Percentiles rank a stretch among this genome's conserved stretches.
Conservation (phyloP, 1,140 invertebrate species). For the Drosophila insularis region DNA sequence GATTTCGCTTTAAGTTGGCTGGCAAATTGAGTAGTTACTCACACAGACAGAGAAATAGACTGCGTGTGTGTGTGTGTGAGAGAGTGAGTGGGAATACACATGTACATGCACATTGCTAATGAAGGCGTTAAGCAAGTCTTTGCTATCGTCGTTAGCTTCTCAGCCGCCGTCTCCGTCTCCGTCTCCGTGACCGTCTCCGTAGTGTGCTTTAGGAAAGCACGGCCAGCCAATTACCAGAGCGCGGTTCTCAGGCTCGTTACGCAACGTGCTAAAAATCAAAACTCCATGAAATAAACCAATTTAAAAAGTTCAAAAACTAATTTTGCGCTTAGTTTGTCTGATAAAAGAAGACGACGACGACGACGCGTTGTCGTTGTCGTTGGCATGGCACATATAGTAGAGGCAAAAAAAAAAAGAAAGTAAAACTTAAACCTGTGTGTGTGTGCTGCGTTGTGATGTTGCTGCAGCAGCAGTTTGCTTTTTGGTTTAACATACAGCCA, state of each 20-base stretch:
- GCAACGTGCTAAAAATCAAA: conserved; percentile 81
- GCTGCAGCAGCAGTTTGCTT: conserved; percentile 68
- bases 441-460: conserved; percentile 41
- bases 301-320: conserved; percentile 82
- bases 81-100: conserved; percentile 6
- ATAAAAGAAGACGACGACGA: conserved; percentile 70
- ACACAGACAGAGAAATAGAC: not conserved
- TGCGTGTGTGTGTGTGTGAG: not conserved
- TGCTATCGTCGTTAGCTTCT: conserved; percentile 15
- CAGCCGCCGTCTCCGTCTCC: not conserved
- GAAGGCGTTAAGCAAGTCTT: conserved; percentile 70
- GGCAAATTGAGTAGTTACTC: conserved; percentile 74
- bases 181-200: conserved; percentile 14
- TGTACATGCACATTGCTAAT: conserved; percentile 48
- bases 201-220: conserved; percentile 38
- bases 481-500: conserved; percentile 71
- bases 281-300: conserved; percentile 82
- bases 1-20: conserved; percentile 69
- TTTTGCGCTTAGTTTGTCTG: conserved; percentile 82
- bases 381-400: conserved; percentile 37
- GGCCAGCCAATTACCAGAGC: conserved; percentile 69
- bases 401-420: conserved; percentile 26
- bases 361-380: not conserved
- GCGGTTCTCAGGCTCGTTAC: conserved; percentile 73
- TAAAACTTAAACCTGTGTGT: conserved; percentile 43